Percentiles rank a stretch among this genome's conserved stretches.
Conservation (phyloP, 2,888 invertebrate species). For the Prosopocoilus inquinatus region DNA sequence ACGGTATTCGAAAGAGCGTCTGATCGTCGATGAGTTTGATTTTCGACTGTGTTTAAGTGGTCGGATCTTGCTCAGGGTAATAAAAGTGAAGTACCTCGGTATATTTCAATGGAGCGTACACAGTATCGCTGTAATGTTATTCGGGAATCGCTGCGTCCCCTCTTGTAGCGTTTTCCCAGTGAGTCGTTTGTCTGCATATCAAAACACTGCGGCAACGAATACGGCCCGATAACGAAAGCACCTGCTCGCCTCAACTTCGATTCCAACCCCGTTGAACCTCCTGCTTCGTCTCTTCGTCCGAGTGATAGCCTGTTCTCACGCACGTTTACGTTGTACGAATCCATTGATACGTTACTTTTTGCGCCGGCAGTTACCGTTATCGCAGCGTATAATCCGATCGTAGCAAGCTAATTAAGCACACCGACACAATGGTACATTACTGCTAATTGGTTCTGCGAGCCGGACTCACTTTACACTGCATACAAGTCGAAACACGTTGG, state of each 20-base stretch:
- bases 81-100: slow-evolving; percentile 28
- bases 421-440: slow-evolving; percentile 31
- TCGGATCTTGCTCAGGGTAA: slow-evolving; percentile 19
- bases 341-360: slow-evolving; percentile 20
- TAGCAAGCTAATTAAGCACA: slow-evolving; percentile 28
- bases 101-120: slow-evolving; percentile 28
- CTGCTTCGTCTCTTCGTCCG: slow-evolving; percentile 1
- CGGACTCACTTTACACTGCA: slow-evolving; percentile 19
- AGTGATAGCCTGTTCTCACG: slow-evolving; percentile 1
- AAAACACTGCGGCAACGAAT: slow-evolving; percentile 27
- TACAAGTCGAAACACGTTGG: slow-evolving; percentile 22
- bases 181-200: slow-evolving; percentile 31
- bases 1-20: background rate
- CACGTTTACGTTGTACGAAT: slow-evolving; percentile 5
- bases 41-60: slow-evolving; percentile 22
- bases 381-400: slow-evolving; percentile 20
- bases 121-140: slow-evolving; percentile 26
- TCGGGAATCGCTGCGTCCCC: slow-evolving; percentile 20
- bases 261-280: background rate
- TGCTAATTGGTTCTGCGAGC: slow-evolving; percentile 30
- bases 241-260: slow-evolving; percentile 16
- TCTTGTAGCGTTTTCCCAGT: slow-evolving; percentile 18
- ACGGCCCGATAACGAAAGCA: slow-evolving; percentile 23
- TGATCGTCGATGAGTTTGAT: slow-evolving; percentile 18
- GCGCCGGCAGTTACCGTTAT: slow-evolving; percentile 18